phyloP scores from a whole-genome alignment of 2,113 vertebrate genomes.

The Lamprologus tigripictilis region DNA sequence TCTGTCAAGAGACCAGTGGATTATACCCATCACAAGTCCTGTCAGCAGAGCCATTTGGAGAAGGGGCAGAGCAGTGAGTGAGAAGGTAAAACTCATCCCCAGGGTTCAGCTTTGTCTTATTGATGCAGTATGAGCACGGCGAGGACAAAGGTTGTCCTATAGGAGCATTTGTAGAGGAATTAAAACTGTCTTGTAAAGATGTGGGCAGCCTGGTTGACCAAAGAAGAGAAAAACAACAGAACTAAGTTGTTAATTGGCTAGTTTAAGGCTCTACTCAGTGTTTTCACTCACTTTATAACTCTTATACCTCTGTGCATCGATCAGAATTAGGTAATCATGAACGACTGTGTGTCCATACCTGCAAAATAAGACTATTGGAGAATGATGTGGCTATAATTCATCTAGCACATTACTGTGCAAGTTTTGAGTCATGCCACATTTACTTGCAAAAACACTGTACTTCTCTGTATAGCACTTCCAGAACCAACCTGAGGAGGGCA shows the following conservation, averaged over 20 bases:
- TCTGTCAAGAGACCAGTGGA: constrained; percentile 12
- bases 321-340: neutral
- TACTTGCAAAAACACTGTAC: neutral
- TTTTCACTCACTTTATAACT: neutral
- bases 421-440: neutral
- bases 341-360: neutral
- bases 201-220: neutral
- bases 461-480: neutral
- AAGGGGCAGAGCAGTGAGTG: neutral
- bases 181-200: neutral
- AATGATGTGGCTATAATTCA: neutral
- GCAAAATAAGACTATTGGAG: neutral
- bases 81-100: neutral
- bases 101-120: neutral
- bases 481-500: neutral
- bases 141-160: neutral
- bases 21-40: constrained; percentile 2
- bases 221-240: neutral
- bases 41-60: constrained; percentile 11
- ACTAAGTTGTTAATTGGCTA: neutral
- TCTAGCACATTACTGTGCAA: neutral
- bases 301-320: neutral
- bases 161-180: neutral
- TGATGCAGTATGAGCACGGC: neutral
- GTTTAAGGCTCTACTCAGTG: neutral